Evolutionary conservation across 2,888 invertebrate genomes (phyloP), one percentile per base, ranked within the genome.

Genomic region (Trissolcus brochymenae): DNA sequence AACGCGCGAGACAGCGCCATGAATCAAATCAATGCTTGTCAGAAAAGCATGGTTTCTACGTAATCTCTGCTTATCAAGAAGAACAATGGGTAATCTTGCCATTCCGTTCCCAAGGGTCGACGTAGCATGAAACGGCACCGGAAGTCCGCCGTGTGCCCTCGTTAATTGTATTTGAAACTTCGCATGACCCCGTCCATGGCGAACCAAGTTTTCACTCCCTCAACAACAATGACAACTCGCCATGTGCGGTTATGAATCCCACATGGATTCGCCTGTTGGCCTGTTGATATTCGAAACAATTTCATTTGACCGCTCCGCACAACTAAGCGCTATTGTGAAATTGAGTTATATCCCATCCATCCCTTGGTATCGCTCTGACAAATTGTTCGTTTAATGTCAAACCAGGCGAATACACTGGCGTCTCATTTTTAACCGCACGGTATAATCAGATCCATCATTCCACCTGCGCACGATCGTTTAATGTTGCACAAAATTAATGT

Each of bases 71-170:
- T 60, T 76, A 78, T 76, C 79, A 64, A 70, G 80, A 78, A 81
- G 84, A 87, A 88, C 86, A 87, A 87, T 86, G 82, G 82, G 71
- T 80, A 84, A 87, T 86, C 85, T 86, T 83, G 81, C 80, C 80
- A 82, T 85, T 84, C 78, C 81, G 83, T 88, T 88, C 87, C 85
- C 88, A 86, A 81, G 81, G 81, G 79, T 82, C 83, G 84, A 78
- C 82, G 82, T 85, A 86, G 83, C 87, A 85, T 86, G 85, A 85
- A 85, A 83, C 78, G 59, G 73, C 81, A 83, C 84, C 87, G 88
- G 89, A 88, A 87, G 86, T 88, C 82, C 87, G 86, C 86, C 84
- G 81, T 82, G 81, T 86, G 84, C 87, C 84, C 84, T 79, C 81
- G 82, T 84, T 88, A 88, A 88, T 88, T 88, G 84, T 83, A 82